Conservation (phyloP, 1,140 invertebrate species). For the Ostrea denselamellosa region DNA sequence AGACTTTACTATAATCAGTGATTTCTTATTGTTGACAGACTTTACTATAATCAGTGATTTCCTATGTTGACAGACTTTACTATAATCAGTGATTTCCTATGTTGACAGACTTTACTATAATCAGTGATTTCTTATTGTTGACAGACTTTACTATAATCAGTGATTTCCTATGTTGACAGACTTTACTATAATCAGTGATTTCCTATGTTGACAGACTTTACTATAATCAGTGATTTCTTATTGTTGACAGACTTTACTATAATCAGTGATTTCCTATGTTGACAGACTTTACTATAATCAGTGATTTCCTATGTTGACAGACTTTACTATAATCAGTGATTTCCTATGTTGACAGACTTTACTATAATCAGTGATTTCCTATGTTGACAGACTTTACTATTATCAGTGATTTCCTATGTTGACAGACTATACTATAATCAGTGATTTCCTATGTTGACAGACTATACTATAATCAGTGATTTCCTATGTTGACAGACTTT, state of each 20-base stretch:
- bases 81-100: conserved; percentile 62
- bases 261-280: background rate
- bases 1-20: conserved; percentile 74
- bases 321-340: background rate
- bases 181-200: conserved; percentile 67
- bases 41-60: background rate
- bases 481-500: conserved; percentile 62
- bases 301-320: no score
- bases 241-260: no score
- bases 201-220: conserved; percentile 61
- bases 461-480: background rate
- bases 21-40: no score
- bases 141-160: no score
- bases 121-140: no score
- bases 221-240: no score
- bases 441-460: no score
- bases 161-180: conserved; percentile 55
- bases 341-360: conserved; percentile 62
- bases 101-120: conserved; percentile 70
- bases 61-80: conserved; percentile 62
- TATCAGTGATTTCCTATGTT: background rate
- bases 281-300: conserved; percentile 72
- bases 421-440: conserved; percentile 72
- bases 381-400: no score
- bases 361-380: no score